Base-by-base conservation (phyloP, 2,113 vertebrate genomes). In the Lichenostomus cassidix region DNA sequence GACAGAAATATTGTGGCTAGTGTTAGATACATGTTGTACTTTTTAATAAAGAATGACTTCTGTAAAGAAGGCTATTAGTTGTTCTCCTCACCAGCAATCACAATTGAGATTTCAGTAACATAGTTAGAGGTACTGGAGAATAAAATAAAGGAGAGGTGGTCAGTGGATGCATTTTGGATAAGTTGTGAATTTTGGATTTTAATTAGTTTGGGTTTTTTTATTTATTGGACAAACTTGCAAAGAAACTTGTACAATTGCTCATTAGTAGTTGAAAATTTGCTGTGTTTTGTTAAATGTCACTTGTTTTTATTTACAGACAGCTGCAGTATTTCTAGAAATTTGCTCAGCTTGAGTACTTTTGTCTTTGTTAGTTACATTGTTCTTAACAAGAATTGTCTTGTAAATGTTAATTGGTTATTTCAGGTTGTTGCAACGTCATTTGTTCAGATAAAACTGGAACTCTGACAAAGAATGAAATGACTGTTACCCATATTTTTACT, bases 371-470 rank as follows among this genome's bases (percentile, higher is more conserved):
- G 35, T 67, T 65, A 49, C 19, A 3, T 78, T 62, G 21, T 73
- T 88, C 56, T 81, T 18, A 67, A 47, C 11, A 55, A 46, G 9
- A 42, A 15, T 69, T 83, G 19, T 71, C 56, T 94, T 81, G 68
- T 3, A 35, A 56, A 46, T 37, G 15, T 58, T 90, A 67, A 62
- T 92, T 92, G 91, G 1, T 78, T 92, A 63, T 96, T 88, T 83
- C 97, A 99, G 99, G 99, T 88, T 99, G 99, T 98, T 99, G 99
- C 95, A 99, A 99, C 7, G 99, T 99, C 88, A 99, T 99, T 97
- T 99, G 99, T 90, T 99, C 99, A 1, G 99, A 99, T 97, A 99
- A 99, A 97, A 99, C 99, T 27, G 99, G 99, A 87, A 99, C 99
- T 25, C 92, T 99, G 96, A 99, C 99, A 23, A 99, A 99, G 98